Base-by-base conservation (phyloP, 1,140 invertebrate species). In the Cryptotermes secundus region DNA sequence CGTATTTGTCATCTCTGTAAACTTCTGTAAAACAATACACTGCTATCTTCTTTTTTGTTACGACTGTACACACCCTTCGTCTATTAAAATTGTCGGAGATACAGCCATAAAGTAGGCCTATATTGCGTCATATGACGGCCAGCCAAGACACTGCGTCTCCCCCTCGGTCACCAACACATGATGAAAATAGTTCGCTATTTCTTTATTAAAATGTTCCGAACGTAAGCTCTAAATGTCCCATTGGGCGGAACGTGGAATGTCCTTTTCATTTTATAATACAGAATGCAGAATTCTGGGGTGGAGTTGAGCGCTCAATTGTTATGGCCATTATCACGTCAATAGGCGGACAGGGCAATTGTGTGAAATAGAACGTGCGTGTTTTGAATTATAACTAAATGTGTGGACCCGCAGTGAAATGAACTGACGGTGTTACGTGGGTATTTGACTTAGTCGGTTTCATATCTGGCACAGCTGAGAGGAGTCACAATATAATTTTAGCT, bases 131-230 rank as follows among this genome's bases (percentile, higher is more conserved):
- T 26, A 72, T n/a, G 59, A 31, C 59, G 59, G 7, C 26, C 26
- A 65, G 59, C 59, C 22, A 49, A 49, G 45, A 49, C 22, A 72
- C 26, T 12, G 3, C 59, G 10, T 31, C 26, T 31, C 59, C 59
- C 59, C 59, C 26, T 16, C 26, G 53, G 53, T 59, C 53, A 59
- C 53, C 53, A n/a, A 22, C 19, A n/a, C n/a, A 72, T 31, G n/a
- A 31, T 72, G 26, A 72, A 72, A 72, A 72, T 72, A 72, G n/a
- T 72, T 72, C 59, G 59, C 59, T 72, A 72, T 72, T 72, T 72
- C 59, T 72, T 72, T 72, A 72, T 72, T 72, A 72, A 72, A 72
- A 72, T 31, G 26, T 72, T 72, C 59, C 59, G 59, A 72, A 72
- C n/a, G n/a, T 31, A 72, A 49, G 26, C 59, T 26, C 59, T 9